phyloP scores from a whole-genome alignment of 2,113 vertebrate genomes.

The Acanthochromis polyacanthus region DNA sequence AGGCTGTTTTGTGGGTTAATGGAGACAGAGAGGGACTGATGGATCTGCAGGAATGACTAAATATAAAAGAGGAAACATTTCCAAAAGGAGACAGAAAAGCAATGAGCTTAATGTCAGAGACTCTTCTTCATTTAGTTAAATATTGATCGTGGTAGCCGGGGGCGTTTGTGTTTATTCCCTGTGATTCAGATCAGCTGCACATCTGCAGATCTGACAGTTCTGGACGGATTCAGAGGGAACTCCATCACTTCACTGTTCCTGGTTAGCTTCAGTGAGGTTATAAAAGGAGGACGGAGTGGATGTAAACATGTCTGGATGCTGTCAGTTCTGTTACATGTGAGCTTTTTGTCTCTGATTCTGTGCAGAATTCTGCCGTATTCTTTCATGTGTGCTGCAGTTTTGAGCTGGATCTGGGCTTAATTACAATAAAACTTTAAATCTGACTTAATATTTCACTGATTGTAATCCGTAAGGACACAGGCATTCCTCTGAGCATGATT shows the following conservation, averaged over 20 bases:
- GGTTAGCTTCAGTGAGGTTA: fast-evolving
- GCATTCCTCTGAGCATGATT: no score
- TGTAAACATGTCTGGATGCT: not conserved
- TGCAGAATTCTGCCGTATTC: no score
- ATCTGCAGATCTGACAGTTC: constrained; percentile 41
- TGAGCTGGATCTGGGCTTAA: not conserved
- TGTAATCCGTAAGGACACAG: not conserved
- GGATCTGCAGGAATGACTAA: not conserved
- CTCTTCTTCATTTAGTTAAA: constrained; percentile 69
- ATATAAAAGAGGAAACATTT: constrained; percentile 5
- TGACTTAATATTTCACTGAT: not conserved
- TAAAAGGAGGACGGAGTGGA: constrained; percentile 6
- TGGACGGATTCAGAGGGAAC: not conserved
- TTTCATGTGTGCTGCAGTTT: not conserved
- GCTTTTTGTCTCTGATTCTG: no score
- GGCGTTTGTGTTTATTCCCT: constrained; percentile 72
- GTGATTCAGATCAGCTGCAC: constrained; percentile 49
- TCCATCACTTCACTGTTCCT: not conserved
- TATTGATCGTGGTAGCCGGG: constrained; percentile 68
- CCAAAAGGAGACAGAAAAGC: constrained; percentile 35
- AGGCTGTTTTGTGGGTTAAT: not conserved
- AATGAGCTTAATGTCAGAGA: constrained; percentile 27
- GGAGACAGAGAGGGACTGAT: not conserved
- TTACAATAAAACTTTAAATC: constrained; percentile 3
- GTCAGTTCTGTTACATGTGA: not conserved